Conservation (phyloP, 2,888 invertebrate species). For the Biston stratarius region DNA sequence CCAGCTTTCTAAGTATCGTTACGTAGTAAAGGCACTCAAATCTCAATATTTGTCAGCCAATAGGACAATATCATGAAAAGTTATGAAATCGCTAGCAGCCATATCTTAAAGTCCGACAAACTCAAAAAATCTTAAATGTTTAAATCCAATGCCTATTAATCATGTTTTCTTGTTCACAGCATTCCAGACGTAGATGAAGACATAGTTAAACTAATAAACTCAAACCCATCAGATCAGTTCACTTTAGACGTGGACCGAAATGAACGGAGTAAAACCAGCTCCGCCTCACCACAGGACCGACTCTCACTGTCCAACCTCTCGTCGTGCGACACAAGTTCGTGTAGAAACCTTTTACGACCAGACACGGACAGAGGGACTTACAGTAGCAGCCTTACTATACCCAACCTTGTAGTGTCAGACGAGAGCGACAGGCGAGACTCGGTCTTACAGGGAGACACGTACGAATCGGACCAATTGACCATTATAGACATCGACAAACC, state of each 20-base stretch:
- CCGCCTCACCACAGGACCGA: constrained; percentile 70
- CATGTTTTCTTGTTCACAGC: constrained; percentile 58
- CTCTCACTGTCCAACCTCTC: constrained; percentile 79
- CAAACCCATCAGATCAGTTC: constrained; percentile 67
- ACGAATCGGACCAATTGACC: constrained; percentile 88
- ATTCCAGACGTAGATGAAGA: constrained; percentile 86
- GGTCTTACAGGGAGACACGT: constrained; percentile 82
- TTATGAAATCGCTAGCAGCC: too few species aligned
- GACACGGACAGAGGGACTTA: constrained; percentile 68
- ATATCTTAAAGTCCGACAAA: too few species aligned
- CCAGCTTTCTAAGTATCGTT: background rate
- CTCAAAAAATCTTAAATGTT: too few species aligned
- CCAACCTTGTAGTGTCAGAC: constrained; percentile 81
- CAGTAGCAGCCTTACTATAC: constrained; percentile 81
- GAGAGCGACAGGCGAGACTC: constrained; percentile 78
- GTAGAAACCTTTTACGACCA: constrained; percentile 75
- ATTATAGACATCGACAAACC: constrained; percentile 88
- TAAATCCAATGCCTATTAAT: too few species aligned
- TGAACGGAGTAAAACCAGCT: constrained; percentile 66
- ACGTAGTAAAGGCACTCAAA: background rate
- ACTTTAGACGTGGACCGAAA: constrained; percentile 69
- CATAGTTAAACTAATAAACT: constrained; percentile 80
- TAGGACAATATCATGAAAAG: too few species aligned
- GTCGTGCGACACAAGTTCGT: constrained; percentile 81
- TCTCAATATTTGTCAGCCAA: too few species aligned